phyloP scores from a whole-genome alignment of 2,888 invertebrate genomes.

The Sinopyrophorus schimmeli region DNA sequence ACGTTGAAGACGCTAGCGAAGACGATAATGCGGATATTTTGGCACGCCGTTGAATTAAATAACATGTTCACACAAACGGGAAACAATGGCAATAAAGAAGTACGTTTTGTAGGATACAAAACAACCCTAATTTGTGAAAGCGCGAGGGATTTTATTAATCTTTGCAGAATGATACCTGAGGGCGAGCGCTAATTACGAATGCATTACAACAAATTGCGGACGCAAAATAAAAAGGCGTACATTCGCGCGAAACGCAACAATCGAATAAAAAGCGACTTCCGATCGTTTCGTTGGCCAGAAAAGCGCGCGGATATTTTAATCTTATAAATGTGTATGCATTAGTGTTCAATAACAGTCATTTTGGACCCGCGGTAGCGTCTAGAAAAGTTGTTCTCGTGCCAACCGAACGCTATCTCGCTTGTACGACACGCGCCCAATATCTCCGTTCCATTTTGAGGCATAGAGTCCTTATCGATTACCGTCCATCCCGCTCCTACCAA shows the following conservation, averaged over 20 bases:
- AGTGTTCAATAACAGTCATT: constrained; percentile 39
- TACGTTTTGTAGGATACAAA: not conserved
- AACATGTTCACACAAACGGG: constrained; percentile 8
- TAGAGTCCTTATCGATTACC: constrained; percentile 27
- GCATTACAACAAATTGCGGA: no score
- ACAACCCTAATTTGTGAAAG: no score
- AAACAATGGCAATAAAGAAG: not conserved
- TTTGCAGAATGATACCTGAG: no score
- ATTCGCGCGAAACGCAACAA: no score
- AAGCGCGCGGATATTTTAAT: constrained; percentile 34
- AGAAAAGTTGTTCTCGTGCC: constrained; percentile 32
- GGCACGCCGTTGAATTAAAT: constrained; percentile 9
- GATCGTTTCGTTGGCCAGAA: constrained; percentile 5
- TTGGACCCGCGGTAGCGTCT: constrained; percentile 37
- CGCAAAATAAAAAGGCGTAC: no score
- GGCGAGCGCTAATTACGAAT: no score
- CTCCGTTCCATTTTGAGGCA: constrained; percentile 23
- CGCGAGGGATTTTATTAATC: no score
- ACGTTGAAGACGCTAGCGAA: constrained; percentile 5
- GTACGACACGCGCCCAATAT: constrained; percentile 11
- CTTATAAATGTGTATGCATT: constrained; percentile 38
- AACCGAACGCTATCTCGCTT: constrained; percentile 28
- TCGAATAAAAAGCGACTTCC: not conserved
- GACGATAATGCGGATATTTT: constrained; percentile 12
- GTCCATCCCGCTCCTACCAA: constrained; percentile 26